phyloP scores from a whole-genome alignment of 35 echinoderm and acorn worm species.

The Heliocidaris erythrogramma region DNA sequence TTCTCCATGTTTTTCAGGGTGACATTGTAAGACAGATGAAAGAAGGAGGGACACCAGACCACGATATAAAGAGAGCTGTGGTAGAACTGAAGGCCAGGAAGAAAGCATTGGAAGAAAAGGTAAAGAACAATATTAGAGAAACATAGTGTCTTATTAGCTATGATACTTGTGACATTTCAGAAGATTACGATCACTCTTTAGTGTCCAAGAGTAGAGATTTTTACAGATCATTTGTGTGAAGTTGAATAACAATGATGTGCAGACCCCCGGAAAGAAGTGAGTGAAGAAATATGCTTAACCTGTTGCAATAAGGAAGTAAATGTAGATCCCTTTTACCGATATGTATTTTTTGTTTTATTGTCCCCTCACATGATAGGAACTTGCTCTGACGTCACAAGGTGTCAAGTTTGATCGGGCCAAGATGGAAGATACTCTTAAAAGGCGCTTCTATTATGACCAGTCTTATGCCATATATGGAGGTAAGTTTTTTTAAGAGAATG shows the following conservation, averaged over 20 bases:
- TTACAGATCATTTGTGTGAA: too few species aligned
- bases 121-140: constrained; percentile 37
- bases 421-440: constrained; percentile 97
- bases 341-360: too few species aligned
- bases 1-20: constrained; percentile 54
- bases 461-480: constrained; percentile 99
- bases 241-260: too few species aligned
- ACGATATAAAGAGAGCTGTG: constrained; percentile 94
- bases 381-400: constrained; percentile 65
- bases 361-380: constrained; percentile 59
- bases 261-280: too few species aligned
- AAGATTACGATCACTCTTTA: too few species aligned
- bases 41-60: constrained; percentile 68
- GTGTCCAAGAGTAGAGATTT: too few species aligned
- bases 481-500: constrained; percentile 22
- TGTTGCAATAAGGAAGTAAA: too few species aligned
- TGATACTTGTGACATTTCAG: too few species aligned
- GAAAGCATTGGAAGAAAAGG: constrained; percentile 96
- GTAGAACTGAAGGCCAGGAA: constrained; percentile 93
- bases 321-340: too few species aligned
- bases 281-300: too few species aligned
- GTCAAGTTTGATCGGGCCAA: constrained; percentile 84
- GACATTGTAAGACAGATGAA: constrained; percentile 94
- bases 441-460: constrained; percentile 97
- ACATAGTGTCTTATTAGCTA: too few species aligned